phyloP scores from a whole-genome alignment of 2,888 invertebrate genomes.

The Dasypolia templi region DNA sequence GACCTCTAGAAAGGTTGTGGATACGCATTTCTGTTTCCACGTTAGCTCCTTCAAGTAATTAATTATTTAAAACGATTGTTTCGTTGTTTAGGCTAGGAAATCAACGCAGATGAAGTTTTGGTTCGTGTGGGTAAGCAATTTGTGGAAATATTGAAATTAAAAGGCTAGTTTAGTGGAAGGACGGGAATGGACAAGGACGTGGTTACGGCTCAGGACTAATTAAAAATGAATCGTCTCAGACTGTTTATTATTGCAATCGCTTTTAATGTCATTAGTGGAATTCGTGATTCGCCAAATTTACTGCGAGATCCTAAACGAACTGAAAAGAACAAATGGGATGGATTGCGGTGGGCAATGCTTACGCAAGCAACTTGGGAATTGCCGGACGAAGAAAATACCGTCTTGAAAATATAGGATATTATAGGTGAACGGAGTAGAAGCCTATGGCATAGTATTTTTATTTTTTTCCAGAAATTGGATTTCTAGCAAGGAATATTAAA shows the following conservation, averaged over 20 bases:
- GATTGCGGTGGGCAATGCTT: no score
- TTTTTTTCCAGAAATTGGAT: no score
- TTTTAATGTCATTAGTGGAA: constrained; percentile 9
- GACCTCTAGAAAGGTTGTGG: constrained; percentile 24
- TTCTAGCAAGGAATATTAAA: no score
- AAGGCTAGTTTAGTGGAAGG: neutral
- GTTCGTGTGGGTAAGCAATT: constrained; percentile 12
- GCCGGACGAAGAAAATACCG: no score
- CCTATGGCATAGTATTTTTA: no score
- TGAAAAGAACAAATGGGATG: no score
- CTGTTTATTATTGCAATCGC: neutral
- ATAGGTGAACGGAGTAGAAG: no score
- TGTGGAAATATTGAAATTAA: constrained; percentile 8
- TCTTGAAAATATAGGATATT: no score
- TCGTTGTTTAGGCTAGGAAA: constrained; percentile 41
- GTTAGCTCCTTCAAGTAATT: constrained; percentile 38
- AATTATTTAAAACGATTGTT: constrained; percentile 51
- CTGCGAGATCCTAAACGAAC: neutral
- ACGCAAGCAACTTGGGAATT: no score
- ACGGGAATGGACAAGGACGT: neutral
- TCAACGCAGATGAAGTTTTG: constrained; percentile 41
- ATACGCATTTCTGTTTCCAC: constrained; percentile 23
- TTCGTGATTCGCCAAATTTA: neutral
- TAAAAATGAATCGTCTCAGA: neutral
- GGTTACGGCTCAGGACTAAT: neutral